These are phyloP conservation scores for Bovichtus variegatus DNA, from an alignment of 2,797 vertebrate genomes.

Conservation along the genomic window DNA sequence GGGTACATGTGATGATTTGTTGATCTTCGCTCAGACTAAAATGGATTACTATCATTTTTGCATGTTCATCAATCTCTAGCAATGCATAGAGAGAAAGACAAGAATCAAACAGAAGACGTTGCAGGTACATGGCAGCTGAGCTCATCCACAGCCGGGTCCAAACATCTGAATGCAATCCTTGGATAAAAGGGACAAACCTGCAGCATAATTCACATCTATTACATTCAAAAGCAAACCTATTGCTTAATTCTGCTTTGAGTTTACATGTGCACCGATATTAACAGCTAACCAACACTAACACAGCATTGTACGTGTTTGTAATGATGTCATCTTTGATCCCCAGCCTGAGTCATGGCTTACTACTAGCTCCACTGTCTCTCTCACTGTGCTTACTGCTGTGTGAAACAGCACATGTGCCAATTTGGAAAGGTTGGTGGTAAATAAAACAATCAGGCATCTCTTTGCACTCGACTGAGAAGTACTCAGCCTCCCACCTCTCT, in stretches of 20 bases:
- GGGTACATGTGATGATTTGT: not conserved
- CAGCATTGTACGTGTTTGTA: slow-evolving; percentile 15
- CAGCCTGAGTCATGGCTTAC: slow-evolving; percentile 25
- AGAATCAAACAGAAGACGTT: not conserved
- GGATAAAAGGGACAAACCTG: slow-evolving; percentile 32
- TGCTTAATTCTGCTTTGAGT: slow-evolving; percentile 24
- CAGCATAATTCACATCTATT: not conserved
- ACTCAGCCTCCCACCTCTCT: slow-evolving; percentile 48
- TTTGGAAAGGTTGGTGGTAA: slow-evolving; percentile 45
- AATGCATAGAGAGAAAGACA: not conserved
- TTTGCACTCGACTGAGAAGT: slow-evolving; percentile 45
- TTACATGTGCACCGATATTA: slow-evolving; percentile 17
- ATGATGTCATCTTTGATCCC: slow-evolving; percentile 18
- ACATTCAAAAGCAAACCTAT: slow-evolving; percentile 33
- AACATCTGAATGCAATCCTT: not conserved
- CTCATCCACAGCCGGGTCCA: not conserved
- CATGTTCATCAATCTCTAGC: not conserved
- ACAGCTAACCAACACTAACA: too few relatives aligned
- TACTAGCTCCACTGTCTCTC: slow-evolving; percentile 25
- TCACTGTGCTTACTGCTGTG: slow-evolving; percentile 28
- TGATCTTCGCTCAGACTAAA: slow-evolving; percentile 6
- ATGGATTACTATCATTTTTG: slow-evolving; percentile 9
- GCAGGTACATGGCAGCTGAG: slow-evolving; percentile 1
- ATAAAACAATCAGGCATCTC: slow-evolving; percentile 56
- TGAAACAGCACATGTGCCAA: slow-evolving; percentile 36